Evolutionary conservation across 2,888 invertebrate genomes (phyloP).

Genomic region (Acanthosepion lycidas): DNA sequence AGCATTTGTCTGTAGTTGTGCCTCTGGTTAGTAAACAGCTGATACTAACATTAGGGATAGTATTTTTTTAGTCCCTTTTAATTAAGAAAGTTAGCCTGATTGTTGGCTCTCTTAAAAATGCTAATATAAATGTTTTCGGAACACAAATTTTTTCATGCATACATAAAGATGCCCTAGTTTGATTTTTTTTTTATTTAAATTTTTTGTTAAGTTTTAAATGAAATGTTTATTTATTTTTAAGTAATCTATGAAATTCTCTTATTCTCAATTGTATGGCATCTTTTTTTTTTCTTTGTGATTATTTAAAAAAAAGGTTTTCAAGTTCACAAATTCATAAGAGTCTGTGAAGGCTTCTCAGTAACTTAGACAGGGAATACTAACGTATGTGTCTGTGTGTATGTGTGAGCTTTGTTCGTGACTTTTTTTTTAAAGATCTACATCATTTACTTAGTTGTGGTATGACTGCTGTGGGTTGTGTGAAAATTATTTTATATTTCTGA

Average conservation of each 20-base stretch:
- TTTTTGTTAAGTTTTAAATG: background rate
- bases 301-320: no score
- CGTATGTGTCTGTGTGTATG: no score
- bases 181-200: background rate
- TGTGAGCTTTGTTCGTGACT: no score
- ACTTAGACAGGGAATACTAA: no score
- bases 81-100: background rate
- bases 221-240: background rate
- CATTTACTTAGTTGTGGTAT: no score
- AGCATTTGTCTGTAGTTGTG: background rate
- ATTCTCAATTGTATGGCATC: background rate
- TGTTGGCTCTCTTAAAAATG: background rate
- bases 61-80: background rate
- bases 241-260: background rate
- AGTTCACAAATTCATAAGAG: no score
- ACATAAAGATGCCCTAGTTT: background rate
- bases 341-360: no score
- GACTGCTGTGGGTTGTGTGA: no score
- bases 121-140: no score
- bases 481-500: no score
- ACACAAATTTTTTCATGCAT: background rate
- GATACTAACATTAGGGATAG: background rate
- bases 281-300: no score
- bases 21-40: slow-evolving; percentile 33
- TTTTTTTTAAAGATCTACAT: no score